phyloP scores from a whole-genome alignment of 1,140 invertebrate genomes.

The Kradibia gibbosae region DNA sequence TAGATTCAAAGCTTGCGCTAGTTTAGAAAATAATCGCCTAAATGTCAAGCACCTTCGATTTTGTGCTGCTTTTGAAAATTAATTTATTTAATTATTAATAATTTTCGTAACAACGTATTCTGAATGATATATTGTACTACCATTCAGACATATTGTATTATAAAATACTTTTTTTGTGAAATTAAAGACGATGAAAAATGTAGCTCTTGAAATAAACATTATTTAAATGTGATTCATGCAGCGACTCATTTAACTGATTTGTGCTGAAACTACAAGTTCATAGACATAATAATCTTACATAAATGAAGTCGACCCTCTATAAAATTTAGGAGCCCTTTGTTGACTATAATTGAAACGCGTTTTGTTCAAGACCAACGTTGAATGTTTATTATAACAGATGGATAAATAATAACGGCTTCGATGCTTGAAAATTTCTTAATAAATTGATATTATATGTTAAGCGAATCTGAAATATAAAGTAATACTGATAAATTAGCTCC shows the following conservation, averaged over 20 bases:
- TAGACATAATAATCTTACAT: not conserved
- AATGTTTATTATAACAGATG: no score
- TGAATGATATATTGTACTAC: no score
- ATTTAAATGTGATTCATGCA: not conserved
- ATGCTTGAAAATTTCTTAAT: no score
- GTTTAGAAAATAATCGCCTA: no score
- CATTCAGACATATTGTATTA: no score
- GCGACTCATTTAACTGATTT: slow-evolving; percentile 12
- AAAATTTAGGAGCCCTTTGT: not conserved
- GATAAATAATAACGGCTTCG: no score
- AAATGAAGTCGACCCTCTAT: not conserved
- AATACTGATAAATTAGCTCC: not conserved
- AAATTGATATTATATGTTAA: not conserved
- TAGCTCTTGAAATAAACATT: not conserved
- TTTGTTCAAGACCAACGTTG: no score
- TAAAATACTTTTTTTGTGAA: not conserved
- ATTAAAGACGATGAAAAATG: not conserved
- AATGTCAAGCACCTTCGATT: no score
- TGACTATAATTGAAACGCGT: not conserved
- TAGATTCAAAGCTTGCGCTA: no score
- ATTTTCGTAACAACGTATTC: no score
- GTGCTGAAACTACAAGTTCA: slow-evolving; percentile 14
- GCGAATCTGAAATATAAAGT: not conserved
- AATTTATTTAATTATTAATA: no score
- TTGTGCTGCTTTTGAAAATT: no score